Conservation (phyloP, 2,113 vertebrate species). For the Tachuris rubrigastra region DNA sequence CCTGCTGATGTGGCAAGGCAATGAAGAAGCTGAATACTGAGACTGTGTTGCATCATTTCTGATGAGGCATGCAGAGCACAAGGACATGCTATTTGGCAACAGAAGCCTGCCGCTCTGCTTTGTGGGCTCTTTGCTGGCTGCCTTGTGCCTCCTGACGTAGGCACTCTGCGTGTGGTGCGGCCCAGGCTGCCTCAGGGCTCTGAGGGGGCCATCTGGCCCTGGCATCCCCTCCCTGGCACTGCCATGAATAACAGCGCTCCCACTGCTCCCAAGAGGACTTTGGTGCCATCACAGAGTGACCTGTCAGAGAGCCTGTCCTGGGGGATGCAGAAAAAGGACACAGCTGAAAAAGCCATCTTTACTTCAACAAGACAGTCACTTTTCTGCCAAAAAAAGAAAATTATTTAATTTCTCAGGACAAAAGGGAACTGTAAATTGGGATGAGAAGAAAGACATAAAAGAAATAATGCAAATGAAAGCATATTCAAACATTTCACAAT, state of each 20-base stretch:
- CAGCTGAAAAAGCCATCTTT: background rate
- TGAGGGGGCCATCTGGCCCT: background rate
- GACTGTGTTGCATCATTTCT: background rate
- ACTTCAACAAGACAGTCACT: background rate
- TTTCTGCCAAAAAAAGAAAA: conserved; percentile 21
- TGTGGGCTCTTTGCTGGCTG: conserved; percentile 25
- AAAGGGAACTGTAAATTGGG: conserved; percentile 28
- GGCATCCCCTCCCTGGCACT: background rate
- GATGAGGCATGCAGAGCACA: background rate
- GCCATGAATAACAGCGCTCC: fast-evolving
- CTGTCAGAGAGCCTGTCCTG: background rate
- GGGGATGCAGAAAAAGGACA: background rate
- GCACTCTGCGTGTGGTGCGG: background rate
- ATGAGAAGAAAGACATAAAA: conserved; percentile 21
- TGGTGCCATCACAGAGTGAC: background rate
- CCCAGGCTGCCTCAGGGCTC: background rate
- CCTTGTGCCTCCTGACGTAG: background rate
- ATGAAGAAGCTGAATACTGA: background rate
- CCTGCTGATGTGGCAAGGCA: background rate
- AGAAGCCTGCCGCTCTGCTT: background rate
- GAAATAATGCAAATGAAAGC: conserved; percentile 41
- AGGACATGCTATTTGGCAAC: background rate
- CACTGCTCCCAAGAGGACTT: background rate
- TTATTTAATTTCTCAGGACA: conserved; percentile 17
- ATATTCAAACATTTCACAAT: conserved; percentile 25